Conservation (phyloP, 2,113 vertebrate species). For the Larimichthys crocea region DNA sequence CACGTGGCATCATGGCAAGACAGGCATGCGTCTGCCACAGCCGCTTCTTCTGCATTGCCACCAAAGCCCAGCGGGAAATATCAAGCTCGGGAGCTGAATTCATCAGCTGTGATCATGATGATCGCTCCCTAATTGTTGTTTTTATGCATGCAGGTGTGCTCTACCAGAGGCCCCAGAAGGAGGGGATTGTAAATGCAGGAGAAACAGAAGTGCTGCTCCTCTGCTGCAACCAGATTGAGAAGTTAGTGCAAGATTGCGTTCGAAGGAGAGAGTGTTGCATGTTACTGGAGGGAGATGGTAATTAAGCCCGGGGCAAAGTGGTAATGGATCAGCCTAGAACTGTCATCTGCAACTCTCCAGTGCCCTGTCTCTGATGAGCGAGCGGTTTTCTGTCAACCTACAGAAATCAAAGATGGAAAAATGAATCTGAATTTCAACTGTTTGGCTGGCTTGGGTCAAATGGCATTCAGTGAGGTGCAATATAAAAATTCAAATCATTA, state of each 20-base stretch:
- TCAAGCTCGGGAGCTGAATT: conserved; percentile 51
- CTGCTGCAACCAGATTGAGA: conserved; percentile 42
- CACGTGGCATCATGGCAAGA: conserved; percentile 50
- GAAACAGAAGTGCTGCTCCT: conserved; percentile 21
- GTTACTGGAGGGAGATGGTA: conserved; percentile 70
- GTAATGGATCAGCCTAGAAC: conserved; percentile 79
- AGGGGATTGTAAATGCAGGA: conserved; percentile 25
- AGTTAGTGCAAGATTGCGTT: conserved; percentile 53
- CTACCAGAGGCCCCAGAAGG: conserved; percentile 19
- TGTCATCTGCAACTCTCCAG: conserved; percentile 68
- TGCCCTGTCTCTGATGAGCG: conserved; percentile 44
- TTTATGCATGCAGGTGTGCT: conserved; percentile 66
- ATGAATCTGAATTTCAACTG: conserved; percentile 11
- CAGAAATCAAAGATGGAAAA: conserved; percentile 38
- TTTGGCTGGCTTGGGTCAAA: conserved; percentile 28
- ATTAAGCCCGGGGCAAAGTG: conserved; percentile 76
- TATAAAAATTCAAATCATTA: background rate
- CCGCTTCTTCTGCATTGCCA: background rate
- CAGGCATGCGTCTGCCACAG: conserved; percentile 18
- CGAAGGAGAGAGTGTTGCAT: conserved; percentile 68
- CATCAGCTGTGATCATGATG: conserved; percentile 45
- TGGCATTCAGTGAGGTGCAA: background rate
- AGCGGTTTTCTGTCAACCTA: conserved; percentile 46
- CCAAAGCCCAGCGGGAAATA: conserved; percentile 49
- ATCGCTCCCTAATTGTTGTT: conserved; percentile 62